Evolutionary conservation across 2,113 vertebrate genomes (phyloP).

Genomic region (Cheirogaleus medius): DNA sequence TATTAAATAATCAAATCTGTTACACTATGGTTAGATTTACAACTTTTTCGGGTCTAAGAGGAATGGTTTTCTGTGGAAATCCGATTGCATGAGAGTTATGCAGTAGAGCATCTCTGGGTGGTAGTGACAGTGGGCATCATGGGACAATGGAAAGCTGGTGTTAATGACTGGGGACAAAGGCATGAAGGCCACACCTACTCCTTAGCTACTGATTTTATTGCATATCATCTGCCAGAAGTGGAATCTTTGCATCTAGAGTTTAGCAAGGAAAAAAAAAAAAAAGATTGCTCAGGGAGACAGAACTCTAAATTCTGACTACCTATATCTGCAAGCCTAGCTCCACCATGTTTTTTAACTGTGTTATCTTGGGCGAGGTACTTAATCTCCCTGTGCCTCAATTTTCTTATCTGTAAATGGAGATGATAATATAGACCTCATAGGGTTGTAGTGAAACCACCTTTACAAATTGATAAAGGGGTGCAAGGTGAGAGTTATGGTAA

Average conservation of each 20-base stretch:
- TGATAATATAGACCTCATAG: not conserved
- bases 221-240: not conserved
- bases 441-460: not conserved
- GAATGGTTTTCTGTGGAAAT: not conserved
- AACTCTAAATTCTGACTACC: not conserved
- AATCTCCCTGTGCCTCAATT: not conserved
- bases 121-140: not conserved
- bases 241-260: not conserved
- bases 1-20: not conserved
- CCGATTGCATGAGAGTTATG: not conserved
- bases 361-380: not conserved
- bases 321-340: not conserved
- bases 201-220: not conserved
- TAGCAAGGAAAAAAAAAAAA: fast-evolving
- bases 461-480: too few relatives aligned
- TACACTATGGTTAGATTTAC: not conserved
- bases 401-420: not conserved
- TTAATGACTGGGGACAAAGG: too few relatives aligned
- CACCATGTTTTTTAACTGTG: not conserved
- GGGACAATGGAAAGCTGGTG: too few relatives aligned
- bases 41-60: not conserved
- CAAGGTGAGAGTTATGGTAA: too few relatives aligned
- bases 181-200: not conserved
- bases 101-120: not conserved
- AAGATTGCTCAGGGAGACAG: not conserved